phyloP scores from a whole-genome alignment of 1,140 invertebrate genomes.

The Triops cancriformis region DNA sequence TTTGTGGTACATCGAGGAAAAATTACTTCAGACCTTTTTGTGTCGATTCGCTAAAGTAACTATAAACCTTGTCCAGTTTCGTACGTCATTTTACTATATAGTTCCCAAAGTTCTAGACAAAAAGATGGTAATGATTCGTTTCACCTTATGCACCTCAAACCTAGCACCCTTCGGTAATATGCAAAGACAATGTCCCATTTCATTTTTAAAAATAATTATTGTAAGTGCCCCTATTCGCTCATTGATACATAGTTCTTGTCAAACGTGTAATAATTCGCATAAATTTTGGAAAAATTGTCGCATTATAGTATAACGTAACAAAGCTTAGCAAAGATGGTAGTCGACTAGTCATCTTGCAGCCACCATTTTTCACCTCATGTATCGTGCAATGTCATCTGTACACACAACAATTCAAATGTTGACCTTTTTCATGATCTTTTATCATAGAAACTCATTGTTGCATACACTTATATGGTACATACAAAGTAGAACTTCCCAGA shows the following conservation, averaged over 20 bases:
- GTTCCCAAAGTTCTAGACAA: background rate
- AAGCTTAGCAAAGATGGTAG: conserved; percentile 1
- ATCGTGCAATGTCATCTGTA: conserved; percentile 6
- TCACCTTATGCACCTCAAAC: background rate
- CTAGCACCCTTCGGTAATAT: background rate
- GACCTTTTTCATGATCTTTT: background rate
- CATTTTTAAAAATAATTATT: background rate
- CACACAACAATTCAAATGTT: background rate
- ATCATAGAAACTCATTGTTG: background rate
- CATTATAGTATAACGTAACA: conserved; percentile 11
- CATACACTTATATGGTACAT: background rate
- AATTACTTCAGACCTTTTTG: too few species aligned
- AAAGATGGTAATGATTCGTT: background rate
- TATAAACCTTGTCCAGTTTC: background rate
- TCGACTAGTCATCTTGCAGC: conserved; percentile 4
- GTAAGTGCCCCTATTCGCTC: background rate
- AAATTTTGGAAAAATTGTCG: background rate
- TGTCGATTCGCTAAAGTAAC: too few species aligned
- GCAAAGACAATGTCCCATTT: background rate
- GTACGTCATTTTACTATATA: background rate
- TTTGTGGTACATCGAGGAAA: too few species aligned
- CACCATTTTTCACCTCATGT: background rate
- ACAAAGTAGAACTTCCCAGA: background rate
- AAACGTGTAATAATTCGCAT: background rate
- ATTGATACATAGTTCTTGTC: background rate